A percentile compares a stretch with the other conserved stretches of the same genome.
Conservation (phyloP, 2,888 invertebrate species). For the Rhodophaea formosa region DNA sequence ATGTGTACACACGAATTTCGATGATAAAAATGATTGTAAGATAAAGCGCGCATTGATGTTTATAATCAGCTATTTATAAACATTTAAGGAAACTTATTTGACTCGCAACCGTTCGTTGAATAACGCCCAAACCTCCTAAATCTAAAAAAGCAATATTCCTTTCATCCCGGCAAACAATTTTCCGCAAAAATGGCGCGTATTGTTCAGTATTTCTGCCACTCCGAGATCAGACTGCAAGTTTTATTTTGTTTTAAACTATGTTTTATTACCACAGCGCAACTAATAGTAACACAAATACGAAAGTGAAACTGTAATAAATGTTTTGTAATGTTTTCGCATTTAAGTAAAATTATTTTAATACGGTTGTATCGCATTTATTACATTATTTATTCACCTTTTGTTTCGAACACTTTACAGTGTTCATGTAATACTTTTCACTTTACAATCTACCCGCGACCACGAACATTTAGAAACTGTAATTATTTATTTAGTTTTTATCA, state of each 20-base stretch:
- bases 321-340: too few relatives aligned
- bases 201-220: conserved; percentile 36
- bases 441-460: too few relatives aligned
- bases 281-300: too few relatives aligned
- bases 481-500: too few relatives aligned
- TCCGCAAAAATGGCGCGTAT: conserved; percentile 30
- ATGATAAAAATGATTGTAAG: neutral
- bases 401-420: too few relatives aligned
- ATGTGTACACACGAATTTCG: neutral
- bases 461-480: too few relatives aligned
- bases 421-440: too few relatives aligned
- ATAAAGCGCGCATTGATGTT: neutral
- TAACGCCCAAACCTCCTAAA: neutral
- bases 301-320: too few relatives aligned
- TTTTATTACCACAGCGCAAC: neutral
- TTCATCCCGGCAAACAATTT: conserved; percentile 29
- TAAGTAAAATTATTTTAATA: too few relatives aligned
- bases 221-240: neutral
- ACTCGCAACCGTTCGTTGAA: neutral
- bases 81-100: neutral
- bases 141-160: conserved; percentile 19
- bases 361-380: too few relatives aligned
- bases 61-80: conserved; percentile 3
- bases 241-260: neutral
- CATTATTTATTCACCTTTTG: too few relatives aligned